Conservation (phyloP, 2,888 invertebrate species). For the Aelia acuminata region DNA sequence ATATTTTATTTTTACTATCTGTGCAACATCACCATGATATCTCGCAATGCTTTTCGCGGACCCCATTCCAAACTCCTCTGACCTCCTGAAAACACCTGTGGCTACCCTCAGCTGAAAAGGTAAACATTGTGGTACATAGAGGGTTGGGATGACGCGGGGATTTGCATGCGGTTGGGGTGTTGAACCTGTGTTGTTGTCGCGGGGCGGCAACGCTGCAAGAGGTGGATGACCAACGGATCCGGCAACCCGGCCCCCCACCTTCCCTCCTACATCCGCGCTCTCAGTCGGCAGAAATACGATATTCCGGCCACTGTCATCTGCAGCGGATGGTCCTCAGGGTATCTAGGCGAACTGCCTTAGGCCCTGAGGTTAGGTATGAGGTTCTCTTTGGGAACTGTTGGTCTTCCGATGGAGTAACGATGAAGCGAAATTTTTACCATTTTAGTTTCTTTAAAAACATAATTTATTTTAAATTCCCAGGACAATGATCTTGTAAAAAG, state of each 20-base stretch:
- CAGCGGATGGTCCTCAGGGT: background rate
- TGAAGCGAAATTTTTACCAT: background rate
- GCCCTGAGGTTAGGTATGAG: background rate
- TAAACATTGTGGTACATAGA: background rate
- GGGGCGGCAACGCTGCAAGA: conserved; percentile 46
- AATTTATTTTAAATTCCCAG: background rate
- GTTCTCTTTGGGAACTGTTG: background rate
- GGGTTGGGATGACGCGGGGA: conserved; percentile 44
- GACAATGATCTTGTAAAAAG: background rate
- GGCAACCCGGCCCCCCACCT: conserved; percentile 40
- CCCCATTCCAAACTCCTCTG: background rate
- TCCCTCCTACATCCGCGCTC: conserved; percentile 34
- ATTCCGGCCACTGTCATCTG: conserved; percentile 26
- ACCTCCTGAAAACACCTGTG: background rate
- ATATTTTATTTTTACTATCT: no score
- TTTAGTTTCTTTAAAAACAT: background rate
- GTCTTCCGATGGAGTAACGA: background rate
- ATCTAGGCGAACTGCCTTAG: background rate
- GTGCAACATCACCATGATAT: background rate
- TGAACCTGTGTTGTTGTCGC: conserved; percentile 51
- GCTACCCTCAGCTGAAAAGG: background rate
- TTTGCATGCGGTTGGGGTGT: conserved; percentile 47
- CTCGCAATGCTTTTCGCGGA: background rate
- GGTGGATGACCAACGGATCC: conserved; percentile 45
- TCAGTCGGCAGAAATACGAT: conserved; percentile 51